Conservation (phyloP, 2,888 invertebrate species). For the Piscicola geometra region DNA sequence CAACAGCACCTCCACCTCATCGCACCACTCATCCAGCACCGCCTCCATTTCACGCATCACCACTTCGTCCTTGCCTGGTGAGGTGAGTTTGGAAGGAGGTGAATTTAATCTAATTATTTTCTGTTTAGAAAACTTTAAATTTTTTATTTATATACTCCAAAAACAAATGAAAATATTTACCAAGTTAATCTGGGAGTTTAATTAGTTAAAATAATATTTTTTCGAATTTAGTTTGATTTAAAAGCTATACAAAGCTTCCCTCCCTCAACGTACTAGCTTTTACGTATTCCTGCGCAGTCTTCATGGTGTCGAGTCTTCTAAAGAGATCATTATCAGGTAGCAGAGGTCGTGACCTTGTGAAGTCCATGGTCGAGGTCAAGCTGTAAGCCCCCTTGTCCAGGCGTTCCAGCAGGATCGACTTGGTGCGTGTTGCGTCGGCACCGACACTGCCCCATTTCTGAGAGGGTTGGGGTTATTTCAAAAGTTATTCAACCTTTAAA, state of each 20-base stretch:
- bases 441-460: constrained; percentile 52
- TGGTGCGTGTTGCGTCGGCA: constrained; percentile 45
- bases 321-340: constrained; percentile 53
- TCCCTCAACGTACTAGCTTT: constrained; percentile 42
- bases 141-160: no score
- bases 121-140: no score
- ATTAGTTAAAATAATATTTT: no score
- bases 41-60: constrained; percentile 54
- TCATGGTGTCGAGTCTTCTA: constrained; percentile 49
- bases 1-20: constrained; percentile 56
- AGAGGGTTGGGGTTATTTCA: neutral
- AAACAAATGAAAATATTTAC: no score
- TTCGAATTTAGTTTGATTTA: no score
- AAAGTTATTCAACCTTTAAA: no score
- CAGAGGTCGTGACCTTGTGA: constrained; percentile 55
- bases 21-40: constrained; percentile 54
- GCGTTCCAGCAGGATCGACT: constrained; percentile 54
- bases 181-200: no score
- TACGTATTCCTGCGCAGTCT: constrained; percentile 53
- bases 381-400: constrained; percentile 53
- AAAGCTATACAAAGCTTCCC: no score
- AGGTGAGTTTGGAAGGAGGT: no score
- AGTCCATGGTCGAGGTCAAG: constrained; percentile 51
- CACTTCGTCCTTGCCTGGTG: constrained; percentile 53
- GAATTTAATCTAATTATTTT: no score